These are phyloP conservation scores for Aix galericulata DNA, from an alignment of 2,113 vertebrate species.

Conservation along the genomic window DNA sequence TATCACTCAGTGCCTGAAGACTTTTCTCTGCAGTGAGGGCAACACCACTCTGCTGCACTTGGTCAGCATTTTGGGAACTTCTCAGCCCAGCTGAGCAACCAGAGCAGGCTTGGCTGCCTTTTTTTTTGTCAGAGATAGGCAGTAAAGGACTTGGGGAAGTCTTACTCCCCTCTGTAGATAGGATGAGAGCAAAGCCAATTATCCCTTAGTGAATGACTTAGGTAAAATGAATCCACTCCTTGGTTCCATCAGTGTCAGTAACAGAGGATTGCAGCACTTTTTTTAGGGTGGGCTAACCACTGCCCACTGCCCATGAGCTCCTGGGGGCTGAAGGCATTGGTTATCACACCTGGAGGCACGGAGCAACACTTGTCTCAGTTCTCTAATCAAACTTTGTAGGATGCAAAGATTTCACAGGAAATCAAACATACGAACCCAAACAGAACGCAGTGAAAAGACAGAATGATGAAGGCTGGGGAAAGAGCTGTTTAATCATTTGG, in stretches of 20 bases:
- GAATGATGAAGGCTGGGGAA: background rate
- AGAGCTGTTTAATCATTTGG: background rate
- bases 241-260: background rate
- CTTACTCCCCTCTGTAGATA: background rate
- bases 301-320: accelerated
- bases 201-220: background rate
- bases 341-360: background rate
- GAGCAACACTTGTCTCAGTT: background rate
- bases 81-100: background rate
- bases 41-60: background rate
- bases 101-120: background rate
- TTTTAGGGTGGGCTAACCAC: background rate
- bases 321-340: background rate
- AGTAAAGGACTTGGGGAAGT: background rate
- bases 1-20: accelerated
- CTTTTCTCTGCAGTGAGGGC: background rate
- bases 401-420: background rate
- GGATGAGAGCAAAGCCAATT: background rate
- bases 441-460: background rate
- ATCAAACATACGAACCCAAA: background rate
- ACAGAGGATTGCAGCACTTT: background rate
- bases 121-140: background rate
- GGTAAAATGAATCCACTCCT: background rate
- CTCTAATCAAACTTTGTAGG: background rate
- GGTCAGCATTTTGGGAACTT: background rate